Conservation (phyloP, 2,797 vertebrate genomes). For the Chloroceryle amazona region DNA sequence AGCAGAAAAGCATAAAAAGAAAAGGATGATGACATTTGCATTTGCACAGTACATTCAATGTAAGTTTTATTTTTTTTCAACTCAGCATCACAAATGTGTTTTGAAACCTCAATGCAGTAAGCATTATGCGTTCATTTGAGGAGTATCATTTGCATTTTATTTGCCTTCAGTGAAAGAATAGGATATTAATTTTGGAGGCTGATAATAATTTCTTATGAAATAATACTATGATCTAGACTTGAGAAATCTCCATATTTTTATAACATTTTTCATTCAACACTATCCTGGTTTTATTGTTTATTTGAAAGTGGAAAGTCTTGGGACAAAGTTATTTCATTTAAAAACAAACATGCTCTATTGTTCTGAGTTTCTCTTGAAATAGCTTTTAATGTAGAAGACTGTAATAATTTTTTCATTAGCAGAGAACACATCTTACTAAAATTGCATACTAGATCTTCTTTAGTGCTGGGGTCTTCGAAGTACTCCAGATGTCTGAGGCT, state of each 20-base stretch:
- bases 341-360: neutral
- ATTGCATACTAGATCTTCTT: neutral
- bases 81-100: slow-evolving; percentile 48
- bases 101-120: slow-evolving; percentile 30
- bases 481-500: neutral
- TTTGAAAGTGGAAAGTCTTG: neutral
- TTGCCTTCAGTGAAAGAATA: slow-evolving; percentile 40
- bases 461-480: neutral
- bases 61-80: slow-evolving; percentile 19
- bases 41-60: slow-evolving; percentile 14
- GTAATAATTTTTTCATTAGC: neutral
- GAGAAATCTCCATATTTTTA: slow-evolving; percentile 21
- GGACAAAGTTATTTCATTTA: neutral
- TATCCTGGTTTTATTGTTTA: neutral
- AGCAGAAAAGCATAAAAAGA: slow-evolving; percentile 43
- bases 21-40: slow-evolving; percentile 61
- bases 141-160: slow-evolving; percentile 69
- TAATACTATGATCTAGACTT: slow-evolving; percentile 1
- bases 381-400: neutral
- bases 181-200: slow-evolving; percentile 60
- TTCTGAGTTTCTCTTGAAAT: neutral
- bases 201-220: slow-evolving; percentile 30
- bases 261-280: neutral
- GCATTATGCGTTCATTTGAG: slow-evolving; percentile 45
- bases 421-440: neutral